Evolutionary conservation across 2,888 invertebrate species (phyloP).

Genomic region (Eupithecia abbreviata): DNA sequence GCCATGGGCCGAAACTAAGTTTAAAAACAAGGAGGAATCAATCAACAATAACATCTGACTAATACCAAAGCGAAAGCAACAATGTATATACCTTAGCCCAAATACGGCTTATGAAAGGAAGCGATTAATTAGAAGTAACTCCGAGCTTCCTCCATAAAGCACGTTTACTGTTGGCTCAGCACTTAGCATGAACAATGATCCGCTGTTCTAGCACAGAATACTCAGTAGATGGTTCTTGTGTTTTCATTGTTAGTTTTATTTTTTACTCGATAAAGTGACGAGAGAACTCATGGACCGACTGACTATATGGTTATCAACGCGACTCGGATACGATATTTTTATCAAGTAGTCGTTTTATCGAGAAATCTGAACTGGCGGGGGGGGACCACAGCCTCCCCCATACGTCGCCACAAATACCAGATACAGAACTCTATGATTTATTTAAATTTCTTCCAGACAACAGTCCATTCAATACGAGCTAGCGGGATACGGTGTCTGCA

Average conservation of each 20-base stretch:
- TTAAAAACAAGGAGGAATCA: not conserved
- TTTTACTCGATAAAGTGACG: not conserved
- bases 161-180: conserved; percentile 23
- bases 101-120: conserved; percentile 36
- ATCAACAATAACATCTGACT: not conserved
- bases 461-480: not conserved
- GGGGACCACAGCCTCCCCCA: too few relatives aligned
- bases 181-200: conserved; percentile 28
- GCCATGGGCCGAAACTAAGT: too few relatives aligned
- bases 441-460: not conserved
- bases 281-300: not conserved
- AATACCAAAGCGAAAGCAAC: conserved; percentile 16
- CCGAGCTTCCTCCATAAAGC: conserved; percentile 32
- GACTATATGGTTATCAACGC: too few relatives aligned
- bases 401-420: too few relatives aligned
- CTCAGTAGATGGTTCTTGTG: not conserved
- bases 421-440: not conserved
- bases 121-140: conserved; percentile 34
- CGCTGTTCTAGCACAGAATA: conserved; percentile 6
- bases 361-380: too few relatives aligned
- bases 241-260: not conserved
- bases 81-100: conserved; percentile 17
- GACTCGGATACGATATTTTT: too few relatives aligned
- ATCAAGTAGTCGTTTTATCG: too few relatives aligned
- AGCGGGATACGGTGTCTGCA: not conserved